Conservation (phyloP, 1,140 invertebrate genomes). For the Drosophila bocqueti region DNA sequence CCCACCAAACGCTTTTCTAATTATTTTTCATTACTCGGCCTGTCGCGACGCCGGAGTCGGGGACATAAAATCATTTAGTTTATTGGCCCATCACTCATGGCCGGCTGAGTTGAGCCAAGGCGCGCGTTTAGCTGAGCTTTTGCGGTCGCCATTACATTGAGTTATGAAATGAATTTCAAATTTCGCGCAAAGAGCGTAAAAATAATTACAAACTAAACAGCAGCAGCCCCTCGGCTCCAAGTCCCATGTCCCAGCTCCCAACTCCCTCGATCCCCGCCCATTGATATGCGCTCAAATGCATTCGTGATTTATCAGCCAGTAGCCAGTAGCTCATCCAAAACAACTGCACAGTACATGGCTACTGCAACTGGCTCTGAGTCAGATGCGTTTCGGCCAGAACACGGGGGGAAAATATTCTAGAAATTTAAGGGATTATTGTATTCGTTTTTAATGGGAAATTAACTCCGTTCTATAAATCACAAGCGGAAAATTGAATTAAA, state of each 20-base stretch:
- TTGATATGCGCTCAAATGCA: constrained; percentile 76
- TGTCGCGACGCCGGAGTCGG: constrained; percentile 64
- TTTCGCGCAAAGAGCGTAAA: constrained; percentile 78
- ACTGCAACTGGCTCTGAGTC: constrained; percentile 25
- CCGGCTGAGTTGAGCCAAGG: constrained; percentile 44
- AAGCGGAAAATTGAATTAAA: no score
- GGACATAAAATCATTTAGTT: constrained; percentile 81
- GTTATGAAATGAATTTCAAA: constrained; percentile 83
- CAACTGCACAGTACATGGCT: constrained; percentile 34
- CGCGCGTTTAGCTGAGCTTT: constrained; percentile 54
- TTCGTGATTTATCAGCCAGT: constrained; percentile 79
- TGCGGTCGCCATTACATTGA: constrained; percentile 82
- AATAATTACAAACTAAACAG: constrained; percentile 77
- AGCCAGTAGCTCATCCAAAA: constrained; percentile 71
- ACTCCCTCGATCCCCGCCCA: constrained; percentile 28
- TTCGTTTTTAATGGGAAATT: no score
- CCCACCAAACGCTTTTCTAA: constrained; percentile 71
- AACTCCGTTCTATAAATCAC: not conserved
- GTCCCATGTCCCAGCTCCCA: not conserved
- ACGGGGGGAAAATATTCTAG: constrained; percentile 6
- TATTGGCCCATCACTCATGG: constrained; percentile 82
- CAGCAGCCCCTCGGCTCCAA: constrained; percentile 22
- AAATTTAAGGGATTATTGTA: not conserved
- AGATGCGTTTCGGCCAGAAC: constrained; percentile 6
- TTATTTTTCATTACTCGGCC: constrained; percentile 81